Percentiles rank a stretch among this genome's conserved stretches.
Conservation (phyloP, 1,140 invertebrate species). For the Atopsyche davidsoni region DNA sequence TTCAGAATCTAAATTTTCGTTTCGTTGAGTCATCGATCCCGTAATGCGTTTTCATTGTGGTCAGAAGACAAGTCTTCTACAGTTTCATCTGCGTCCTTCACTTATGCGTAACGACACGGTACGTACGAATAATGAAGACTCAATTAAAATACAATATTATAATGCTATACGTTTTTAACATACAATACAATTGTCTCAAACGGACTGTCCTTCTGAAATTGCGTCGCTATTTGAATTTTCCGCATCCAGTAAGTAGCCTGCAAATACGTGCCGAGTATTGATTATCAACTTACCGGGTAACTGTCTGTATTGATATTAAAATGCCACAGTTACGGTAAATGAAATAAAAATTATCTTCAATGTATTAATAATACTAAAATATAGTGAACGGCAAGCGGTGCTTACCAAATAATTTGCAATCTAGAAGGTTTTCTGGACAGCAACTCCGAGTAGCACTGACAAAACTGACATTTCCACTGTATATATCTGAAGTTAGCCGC, state of each 20-base stretch:
- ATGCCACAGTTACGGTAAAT: not conserved
- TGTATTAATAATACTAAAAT: not conserved
- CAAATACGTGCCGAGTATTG: not conserved
- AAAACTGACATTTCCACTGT: conserved; percentile 23
- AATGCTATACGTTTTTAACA: no score
- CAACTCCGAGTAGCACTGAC: conserved; percentile 1
- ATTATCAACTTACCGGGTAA: conserved; percentile 5
- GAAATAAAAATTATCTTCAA: not conserved
- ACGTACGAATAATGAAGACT: no score
- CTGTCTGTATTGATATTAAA: no score
- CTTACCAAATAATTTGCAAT: conserved; percentile 1
- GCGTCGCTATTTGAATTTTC: not conserved
- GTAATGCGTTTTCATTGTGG: no score
- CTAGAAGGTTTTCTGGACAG: not conserved
- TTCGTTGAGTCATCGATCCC: no score
- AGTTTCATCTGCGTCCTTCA: no score
- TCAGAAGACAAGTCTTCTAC: no score
- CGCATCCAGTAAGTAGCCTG: not conserved
- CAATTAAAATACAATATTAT: no score
- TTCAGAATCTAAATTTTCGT: no score
- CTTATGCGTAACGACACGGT: no score
- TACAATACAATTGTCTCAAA: no score
- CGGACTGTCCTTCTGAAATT: no score
- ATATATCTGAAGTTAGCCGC: conserved; percentile 17
- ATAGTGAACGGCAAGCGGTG: not conserved